Conservation (phyloP, 2,888 invertebrate species). For the Caenorhabditis angaria region DNA sequence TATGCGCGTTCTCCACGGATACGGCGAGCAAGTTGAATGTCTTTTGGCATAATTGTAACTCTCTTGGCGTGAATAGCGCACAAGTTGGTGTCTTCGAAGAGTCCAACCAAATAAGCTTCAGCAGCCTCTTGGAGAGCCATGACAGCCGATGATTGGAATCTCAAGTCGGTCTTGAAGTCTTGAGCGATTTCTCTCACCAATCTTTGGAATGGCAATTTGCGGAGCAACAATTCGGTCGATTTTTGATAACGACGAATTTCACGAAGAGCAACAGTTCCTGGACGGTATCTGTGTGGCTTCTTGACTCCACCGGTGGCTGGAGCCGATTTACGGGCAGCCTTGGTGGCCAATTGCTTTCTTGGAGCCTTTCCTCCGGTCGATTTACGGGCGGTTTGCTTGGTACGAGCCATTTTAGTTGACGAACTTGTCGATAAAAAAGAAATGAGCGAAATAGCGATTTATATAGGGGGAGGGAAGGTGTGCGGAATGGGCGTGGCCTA, state of each 20-base stretch:
- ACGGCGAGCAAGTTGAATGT: too few relatives aligned
- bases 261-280: conserved; percentile 93
- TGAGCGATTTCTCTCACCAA: conserved; percentile 53
- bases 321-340: conserved; percentile 85
- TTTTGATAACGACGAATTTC: conserved; percentile 96
- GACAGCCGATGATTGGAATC: conserved; percentile 51
- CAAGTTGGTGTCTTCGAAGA: conserved; percentile 96
- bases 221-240: conserved; percentile 77
- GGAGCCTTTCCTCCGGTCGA: conserved; percentile 51
- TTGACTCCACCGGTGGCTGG: conserved; percentile 88
- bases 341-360: conserved; percentile 57
- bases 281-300: conserved; percentile 93
- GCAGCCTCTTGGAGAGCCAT: conserved; percentile 78
- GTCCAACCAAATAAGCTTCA: conserved; percentile 88
- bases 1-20: too few relatives aligned
- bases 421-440: too few relatives aligned
- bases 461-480: too few relatives aligned
- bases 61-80: conserved; percentile 97
- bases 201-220: conserved; percentile 56
- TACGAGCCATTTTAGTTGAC: conserved; percentile 52
- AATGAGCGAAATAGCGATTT: too few relatives aligned
- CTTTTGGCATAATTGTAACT: too few relatives aligned
- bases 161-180: conserved; percentile 54
- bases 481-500: too few relatives aligned
- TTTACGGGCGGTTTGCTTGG: conserved; percentile 53